Evolutionary conservation across 1,140 invertebrate genomes (phyloP).

Genomic region (Drosophila setifemur): DNA sequence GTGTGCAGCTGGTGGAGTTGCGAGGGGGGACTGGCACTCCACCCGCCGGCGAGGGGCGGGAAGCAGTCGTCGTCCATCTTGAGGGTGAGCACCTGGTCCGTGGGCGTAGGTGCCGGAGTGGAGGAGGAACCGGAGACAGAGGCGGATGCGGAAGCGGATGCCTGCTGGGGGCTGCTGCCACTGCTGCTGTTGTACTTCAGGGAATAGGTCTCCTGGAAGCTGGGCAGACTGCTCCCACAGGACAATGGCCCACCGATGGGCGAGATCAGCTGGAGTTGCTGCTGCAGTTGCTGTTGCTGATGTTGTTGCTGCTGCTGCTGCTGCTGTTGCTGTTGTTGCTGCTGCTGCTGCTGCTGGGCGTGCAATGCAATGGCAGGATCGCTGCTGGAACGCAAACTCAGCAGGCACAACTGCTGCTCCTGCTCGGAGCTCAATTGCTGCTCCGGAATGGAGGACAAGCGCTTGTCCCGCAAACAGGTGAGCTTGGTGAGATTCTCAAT

Average conservation of each 20-base stretch:
- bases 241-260: slow-evolving; percentile 66
- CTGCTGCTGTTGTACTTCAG: slow-evolving; percentile 84
- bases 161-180: slow-evolving; percentile 56
- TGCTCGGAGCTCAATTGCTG: slow-evolving; percentile 73
- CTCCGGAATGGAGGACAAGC: slow-evolving; percentile 82
- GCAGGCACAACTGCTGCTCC: slow-evolving; percentile 66
- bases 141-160: slow-evolving; percentile 21
- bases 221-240: slow-evolving; percentile 88
- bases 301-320: slow-evolving; percentile 34
- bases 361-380: slow-evolving; percentile 78
- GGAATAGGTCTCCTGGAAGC: slow-evolving; percentile 93
- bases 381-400: slow-evolving; percentile 76
- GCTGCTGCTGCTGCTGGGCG: slow-evolving; percentile 57
- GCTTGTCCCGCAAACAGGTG: slow-evolving; percentile 78
- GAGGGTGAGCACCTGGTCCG: slow-evolving; percentile 83
- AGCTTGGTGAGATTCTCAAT: slow-evolving; percentile 78
- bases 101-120: slow-evolving; percentile 50
- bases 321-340: slow-evolving; percentile 46
- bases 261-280: slow-evolving; percentile 64
- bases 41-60: slow-evolving; percentile 65
- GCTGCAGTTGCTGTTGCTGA: slow-evolving; percentile 41
- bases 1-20: slow-evolving; percentile 63
- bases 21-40: slow-evolving; percentile 49
- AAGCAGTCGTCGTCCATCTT: slow-evolving; percentile 92
- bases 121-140: slow-evolving; percentile 30